Percentiles rank a stretch among this genome's conserved stretches.
phyloP scores from a whole-genome alignment of 2,113 vertebrate species.

The Hippocampus barbouri region DNA sequence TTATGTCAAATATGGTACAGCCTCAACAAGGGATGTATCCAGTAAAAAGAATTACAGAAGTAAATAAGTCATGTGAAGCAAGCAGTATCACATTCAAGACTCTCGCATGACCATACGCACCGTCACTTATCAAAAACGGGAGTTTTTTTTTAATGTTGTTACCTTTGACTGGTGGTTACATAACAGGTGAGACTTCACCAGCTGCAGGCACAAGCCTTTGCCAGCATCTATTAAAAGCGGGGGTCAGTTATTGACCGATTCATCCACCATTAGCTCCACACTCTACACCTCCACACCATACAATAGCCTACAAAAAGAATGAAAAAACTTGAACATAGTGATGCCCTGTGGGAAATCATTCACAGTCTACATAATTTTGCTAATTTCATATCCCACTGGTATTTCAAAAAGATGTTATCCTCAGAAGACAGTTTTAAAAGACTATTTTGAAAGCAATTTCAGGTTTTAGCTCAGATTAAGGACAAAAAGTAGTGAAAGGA shows the following conservation, averaged over 20 bases:
- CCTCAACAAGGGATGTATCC: no score
- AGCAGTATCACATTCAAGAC: no score
- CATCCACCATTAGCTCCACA: not conserved
- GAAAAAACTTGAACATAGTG: not conserved
- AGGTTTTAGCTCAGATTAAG: not conserved
- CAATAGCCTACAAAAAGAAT: not conserved
- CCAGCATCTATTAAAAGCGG: not conserved
- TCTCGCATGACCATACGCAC: no score
- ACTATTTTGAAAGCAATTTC: not conserved
- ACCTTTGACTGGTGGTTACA: not conserved
- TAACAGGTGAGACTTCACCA: not conserved
- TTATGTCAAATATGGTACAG: no score
- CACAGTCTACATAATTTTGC: not conserved
- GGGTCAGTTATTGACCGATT: not conserved
- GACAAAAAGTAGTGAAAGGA: no score
- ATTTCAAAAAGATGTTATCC: not conserved
- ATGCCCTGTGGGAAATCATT: conserved; percentile 1
- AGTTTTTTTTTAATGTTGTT: not conserved
- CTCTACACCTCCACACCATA: not conserved
- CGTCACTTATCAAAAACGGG: not conserved
- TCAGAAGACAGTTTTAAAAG: not conserved
- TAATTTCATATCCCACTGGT: not conserved
- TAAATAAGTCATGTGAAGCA: no score
- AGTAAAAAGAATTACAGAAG: no score
- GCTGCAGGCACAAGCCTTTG: not conserved